Conservation (phyloP, 53 echinoderm and acorn worm species). For the Astropecten irregularis region DNA sequence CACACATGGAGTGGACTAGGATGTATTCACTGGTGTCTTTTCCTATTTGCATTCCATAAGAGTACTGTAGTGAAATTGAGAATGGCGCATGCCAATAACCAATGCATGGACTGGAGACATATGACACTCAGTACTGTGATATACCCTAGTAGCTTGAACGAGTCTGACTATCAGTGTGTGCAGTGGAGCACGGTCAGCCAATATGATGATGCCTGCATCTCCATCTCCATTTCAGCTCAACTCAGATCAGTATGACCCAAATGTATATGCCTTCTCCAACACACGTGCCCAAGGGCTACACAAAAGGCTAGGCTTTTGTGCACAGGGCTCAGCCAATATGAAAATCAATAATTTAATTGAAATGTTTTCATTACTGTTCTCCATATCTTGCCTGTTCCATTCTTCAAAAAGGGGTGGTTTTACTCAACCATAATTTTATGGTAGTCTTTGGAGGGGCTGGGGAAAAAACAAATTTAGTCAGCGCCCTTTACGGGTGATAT, state of each 20-base stretch:
- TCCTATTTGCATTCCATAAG: conserved; percentile 45
- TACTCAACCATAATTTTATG: background rate
- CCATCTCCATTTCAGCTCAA: conserved; percentile 48
- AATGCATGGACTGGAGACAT: conserved; percentile 14
- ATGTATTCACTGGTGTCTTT: conserved; percentile 33
- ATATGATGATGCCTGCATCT: conserved; percentile 50
- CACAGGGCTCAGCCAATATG: conserved; percentile 59
- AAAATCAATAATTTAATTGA: conserved; percentile 74
- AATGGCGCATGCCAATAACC: conserved; percentile 34
- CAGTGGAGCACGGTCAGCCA: conserved; percentile 19
- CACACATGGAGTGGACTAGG: background rate
- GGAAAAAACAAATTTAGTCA: conserved; percentile 23
- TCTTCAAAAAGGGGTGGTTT: conserved; percentile 21
- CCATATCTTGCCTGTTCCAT: conserved; percentile 52
- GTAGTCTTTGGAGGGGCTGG: conserved; percentile 1
- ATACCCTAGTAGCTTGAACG: conserved; percentile 34
- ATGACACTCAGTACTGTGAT: conserved; percentile 32
- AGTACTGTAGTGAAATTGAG: conserved; percentile 40
- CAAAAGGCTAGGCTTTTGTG: conserved; percentile 60
- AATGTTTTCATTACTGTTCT: conserved; percentile 68
- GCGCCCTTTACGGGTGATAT: conserved; percentile 19
- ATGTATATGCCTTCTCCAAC: conserved; percentile 23
- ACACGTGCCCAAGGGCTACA: conserved; percentile 58
- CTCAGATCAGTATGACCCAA: conserved; percentile 56
- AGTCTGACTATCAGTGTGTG: conserved; percentile 28